Base-by-base conservation (phyloP, 1,140 invertebrate species). In the Pachypsylla venusta region DNA sequence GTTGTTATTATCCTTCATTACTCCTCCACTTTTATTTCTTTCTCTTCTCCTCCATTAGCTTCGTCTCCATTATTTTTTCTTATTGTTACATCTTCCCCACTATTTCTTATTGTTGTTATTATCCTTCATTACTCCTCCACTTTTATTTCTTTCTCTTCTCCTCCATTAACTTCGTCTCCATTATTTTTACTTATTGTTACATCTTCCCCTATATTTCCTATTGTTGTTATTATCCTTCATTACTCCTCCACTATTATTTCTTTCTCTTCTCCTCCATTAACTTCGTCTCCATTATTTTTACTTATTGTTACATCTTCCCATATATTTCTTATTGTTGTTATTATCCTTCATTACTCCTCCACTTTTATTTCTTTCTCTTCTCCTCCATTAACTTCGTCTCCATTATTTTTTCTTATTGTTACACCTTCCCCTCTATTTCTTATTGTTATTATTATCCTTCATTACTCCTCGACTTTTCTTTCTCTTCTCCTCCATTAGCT, bases 81-180 rank as follows among this genome's bases (percentile, higher is more conserved):
- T 12, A 12, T 35, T 16, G 10, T 16, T 35, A 35, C 30, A 35
- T 35, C 30, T 35, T 56, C 40, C 40, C 27, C 16, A n/a, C n/a
- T n/a, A n/a, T n/a, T n/a, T n/a, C n/a, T n/a, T n/a, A n/a, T 27
- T 59, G 56, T 39, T 28, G 19, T 25, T 24, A 25, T 26, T 14
- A 56, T 55, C 20, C 25, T 26, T 56, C 25, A 25, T 7, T 25
- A 5, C 14, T 24, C 20, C 10, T 4, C 22, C 28, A 28, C 19
- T 42, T 59, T 35, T 55, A 19, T 55, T 30, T 27, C 20, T 26
- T 20, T 59, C 19, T 59, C 35, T 42, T 55, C 25, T 19, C 54
- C 53, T 25, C 25, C 27, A n/a, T n/a, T n/a, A n/a, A n/a, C 58
- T 56, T 53, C 22, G 12, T 24, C 40, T 53, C 35, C 25, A 20